Evolutionary conservation across 2,888 invertebrate species (phyloP).

Genomic region (Luffia ferchaultella): DNA sequence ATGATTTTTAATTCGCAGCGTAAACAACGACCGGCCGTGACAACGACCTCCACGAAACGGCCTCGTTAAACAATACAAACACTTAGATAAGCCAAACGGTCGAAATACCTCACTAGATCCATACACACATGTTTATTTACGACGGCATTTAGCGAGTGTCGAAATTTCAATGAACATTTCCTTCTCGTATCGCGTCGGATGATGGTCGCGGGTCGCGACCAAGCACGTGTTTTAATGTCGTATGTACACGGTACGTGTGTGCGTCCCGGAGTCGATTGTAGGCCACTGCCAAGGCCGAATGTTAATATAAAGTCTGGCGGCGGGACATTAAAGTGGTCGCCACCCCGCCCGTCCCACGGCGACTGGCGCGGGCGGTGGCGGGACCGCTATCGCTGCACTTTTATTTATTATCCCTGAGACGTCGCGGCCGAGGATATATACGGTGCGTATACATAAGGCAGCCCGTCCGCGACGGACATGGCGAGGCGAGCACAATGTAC

Average conservation of each 20-base stretch:
- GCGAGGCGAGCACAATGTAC: slow-evolving; percentile 2
- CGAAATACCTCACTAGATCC: too few relatives aligned
- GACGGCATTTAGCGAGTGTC: too few relatives aligned
- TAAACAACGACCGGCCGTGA: too few relatives aligned
- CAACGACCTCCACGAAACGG: too few relatives aligned
- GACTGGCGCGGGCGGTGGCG: slow-evolving; percentile 33
- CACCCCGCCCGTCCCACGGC: slow-evolving; percentile 53
- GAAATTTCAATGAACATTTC: too few relatives aligned
- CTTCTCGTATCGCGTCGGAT: too few relatives aligned
- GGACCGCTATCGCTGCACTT: slow-evolving; percentile 65
- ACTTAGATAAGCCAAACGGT: too few relatives aligned
- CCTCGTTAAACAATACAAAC: too few relatives aligned
- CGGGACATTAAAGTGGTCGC: slow-evolving; percentile 66
- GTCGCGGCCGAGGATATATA: slow-evolving; percentile 15
- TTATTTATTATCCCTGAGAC: slow-evolving; percentile 61
- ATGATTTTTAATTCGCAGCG: too few relatives aligned
- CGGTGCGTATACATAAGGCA: slow-evolving; percentile 16
- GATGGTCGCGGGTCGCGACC: too few relatives aligned
- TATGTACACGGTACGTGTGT: slow-evolving; percentile 53
- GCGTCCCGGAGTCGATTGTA: slow-evolving; percentile 60
- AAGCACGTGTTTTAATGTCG: slow-evolving; percentile 23
- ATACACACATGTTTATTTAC: too few relatives aligned
- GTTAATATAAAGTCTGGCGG: slow-evolving; percentile 67
- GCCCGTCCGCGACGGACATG: background rate
- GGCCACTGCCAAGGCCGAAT: slow-evolving; percentile 66